Conservation (phyloP, 2,888 invertebrate species). For the Caenorhabditis angaria region DNA sequence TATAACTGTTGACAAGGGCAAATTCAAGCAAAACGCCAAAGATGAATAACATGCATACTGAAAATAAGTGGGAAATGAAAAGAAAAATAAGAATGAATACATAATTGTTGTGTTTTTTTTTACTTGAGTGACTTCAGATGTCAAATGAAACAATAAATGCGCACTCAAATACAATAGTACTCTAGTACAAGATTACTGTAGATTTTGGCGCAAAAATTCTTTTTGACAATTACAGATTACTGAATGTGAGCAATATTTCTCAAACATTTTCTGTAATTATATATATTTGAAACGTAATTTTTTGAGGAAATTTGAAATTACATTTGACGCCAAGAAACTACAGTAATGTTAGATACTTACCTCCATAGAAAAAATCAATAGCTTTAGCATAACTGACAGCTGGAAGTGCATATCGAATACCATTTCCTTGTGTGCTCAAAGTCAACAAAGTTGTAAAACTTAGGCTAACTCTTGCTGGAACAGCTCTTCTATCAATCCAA, state of each 20-base stretch:
- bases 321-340: too few species aligned
- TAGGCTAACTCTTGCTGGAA: slow-evolving; percentile 57
- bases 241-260: too few species aligned
- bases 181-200: too few species aligned
- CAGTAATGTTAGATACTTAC: too few species aligned
- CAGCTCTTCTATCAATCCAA: slow-evolving; percentile 56
- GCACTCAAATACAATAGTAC: too few species aligned
- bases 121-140: not conserved
- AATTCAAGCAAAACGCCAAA: slow-evolving; percentile 68
- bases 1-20: slow-evolving; percentile 63
- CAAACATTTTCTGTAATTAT: not conserved
- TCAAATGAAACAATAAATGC: too few species aligned
- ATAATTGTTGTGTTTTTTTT: not conserved
- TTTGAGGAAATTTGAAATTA: too few species aligned
- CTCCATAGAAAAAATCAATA: slow-evolving; percentile 67
- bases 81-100: not conserved
- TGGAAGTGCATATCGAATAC: slow-evolving; percentile 64
- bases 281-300: too few species aligned
- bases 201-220: too few species aligned
- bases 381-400: slow-evolving; percentile 66
- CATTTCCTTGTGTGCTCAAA: slow-evolving; percentile 65
- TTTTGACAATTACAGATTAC: too few species aligned
- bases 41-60: slow-evolving; percentile 67
- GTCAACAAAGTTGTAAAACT: slow-evolving; percentile 59
- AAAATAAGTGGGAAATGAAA: slow-evolving; percentile 18